phyloP scores from a whole-genome alignment of 2,113 vertebrate species.

The Tenebrosternarchus preto region DNA sequence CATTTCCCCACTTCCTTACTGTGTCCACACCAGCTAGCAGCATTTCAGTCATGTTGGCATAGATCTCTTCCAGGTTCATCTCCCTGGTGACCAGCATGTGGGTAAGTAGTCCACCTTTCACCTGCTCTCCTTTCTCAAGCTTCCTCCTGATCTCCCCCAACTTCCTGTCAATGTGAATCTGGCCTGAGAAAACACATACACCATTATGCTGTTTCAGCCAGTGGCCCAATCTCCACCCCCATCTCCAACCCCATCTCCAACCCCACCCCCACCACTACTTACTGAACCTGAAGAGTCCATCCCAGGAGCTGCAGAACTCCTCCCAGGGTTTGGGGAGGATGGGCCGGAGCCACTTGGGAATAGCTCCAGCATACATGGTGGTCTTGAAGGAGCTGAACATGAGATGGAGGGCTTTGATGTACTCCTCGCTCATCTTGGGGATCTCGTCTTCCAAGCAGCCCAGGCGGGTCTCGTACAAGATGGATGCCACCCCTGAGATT shows the following conservation, averaged over 20 bases:
- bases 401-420: constrained; percentile 85
- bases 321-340: constrained; percentile 89
- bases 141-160: constrained; percentile 77
- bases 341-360: constrained; percentile 89
- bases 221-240: background rate
- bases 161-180: constrained; percentile 84
- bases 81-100: constrained; percentile 82
- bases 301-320: constrained; percentile 93
- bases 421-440: constrained; percentile 81
- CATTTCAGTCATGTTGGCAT: constrained; percentile 92
- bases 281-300: constrained; percentile 96
- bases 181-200: constrained; percentile 72
- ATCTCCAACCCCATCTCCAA: background rate
- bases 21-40: constrained; percentile 92
- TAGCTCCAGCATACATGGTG: constrained; percentile 91
- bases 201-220: background rate
- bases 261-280: constrained; percentile 56
- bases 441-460: constrained; percentile 84
- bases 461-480: constrained; percentile 85
- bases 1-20: constrained; percentile 62
- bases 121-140: constrained; percentile 73
- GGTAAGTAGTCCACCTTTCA: constrained; percentile 85
- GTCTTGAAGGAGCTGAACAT: constrained; percentile 97
- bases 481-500: constrained; percentile 80
- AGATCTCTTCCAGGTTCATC: constrained; percentile 88